These are phyloP conservation scores for Coleophora flavipennella DNA, from an alignment of 2,888 invertebrate genomes.

Conservation along the genomic window DNA sequence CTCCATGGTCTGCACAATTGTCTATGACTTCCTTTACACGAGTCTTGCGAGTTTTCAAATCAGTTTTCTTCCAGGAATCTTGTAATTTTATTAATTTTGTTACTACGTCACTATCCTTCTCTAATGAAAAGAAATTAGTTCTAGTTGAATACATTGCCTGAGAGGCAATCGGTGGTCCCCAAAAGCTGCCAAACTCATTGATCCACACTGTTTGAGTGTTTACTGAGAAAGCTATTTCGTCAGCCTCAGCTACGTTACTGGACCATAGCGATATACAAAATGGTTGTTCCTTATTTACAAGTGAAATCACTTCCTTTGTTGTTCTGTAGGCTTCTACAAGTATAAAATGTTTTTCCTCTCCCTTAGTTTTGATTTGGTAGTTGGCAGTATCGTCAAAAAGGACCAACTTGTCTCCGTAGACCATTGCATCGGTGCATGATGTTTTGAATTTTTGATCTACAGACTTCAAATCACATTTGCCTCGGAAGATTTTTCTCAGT, in stretches of 20 bases:
- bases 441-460: slow-evolving; percentile 1
- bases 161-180: slow-evolving; percentile 22
- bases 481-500: slow-evolving; percentile 27
- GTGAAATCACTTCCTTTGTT: slow-evolving; percentile 33
- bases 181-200: slow-evolving; percentile 31
- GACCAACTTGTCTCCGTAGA: slow-evolving; percentile 17
- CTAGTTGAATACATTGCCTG: slow-evolving; percentile 2
- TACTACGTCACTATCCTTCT: too few relatives aligned
- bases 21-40: too few relatives aligned
- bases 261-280: slow-evolving; percentile 39
- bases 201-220: slow-evolving; percentile 31
- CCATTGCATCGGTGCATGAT: slow-evolving; percentile 13
- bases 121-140: too few relatives aligned
- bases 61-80: too few relatives aligned
- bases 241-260: slow-evolving; percentile 29
- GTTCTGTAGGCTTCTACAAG: slow-evolving; percentile 41
- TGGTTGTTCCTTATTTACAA: slow-evolving; percentile 19
- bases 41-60: too few relatives aligned
- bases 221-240: slow-evolving; percentile 30
- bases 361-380: not conserved
- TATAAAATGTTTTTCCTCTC: slow-evolving; percentile 4
- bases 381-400: slow-evolving; percentile 21
- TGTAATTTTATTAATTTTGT: too few relatives aligned
- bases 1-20: too few relatives aligned
- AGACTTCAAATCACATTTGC: slow-evolving; percentile 23